These are phyloP conservation scores for Hydrochoerus hydrochaeris DNA, from an alignment of 2,113 vertebrate species.

Conservation along the genomic window DNA sequence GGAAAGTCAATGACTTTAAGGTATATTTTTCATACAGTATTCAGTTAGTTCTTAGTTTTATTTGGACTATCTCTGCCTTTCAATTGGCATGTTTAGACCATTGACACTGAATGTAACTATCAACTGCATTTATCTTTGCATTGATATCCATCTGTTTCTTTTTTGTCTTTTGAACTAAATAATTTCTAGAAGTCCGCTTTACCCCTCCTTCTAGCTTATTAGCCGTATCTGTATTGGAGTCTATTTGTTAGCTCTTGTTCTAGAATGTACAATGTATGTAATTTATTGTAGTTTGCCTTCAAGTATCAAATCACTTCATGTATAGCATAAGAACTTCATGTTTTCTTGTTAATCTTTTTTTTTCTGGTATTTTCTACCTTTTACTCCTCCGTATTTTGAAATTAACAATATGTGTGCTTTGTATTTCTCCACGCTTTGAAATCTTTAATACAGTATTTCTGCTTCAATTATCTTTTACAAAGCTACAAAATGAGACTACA, in stretches of 20 bases:
- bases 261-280: background rate
- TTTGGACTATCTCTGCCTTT: constrained; percentile 2
- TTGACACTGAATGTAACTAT: constrained; percentile 3
- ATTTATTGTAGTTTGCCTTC: background rate
- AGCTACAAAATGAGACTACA: background rate
- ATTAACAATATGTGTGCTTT: background rate
- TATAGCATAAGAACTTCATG: background rate
- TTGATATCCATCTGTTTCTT: background rate
- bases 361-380: background rate
- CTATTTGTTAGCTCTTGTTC: background rate
- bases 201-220: background rate
- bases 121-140: background rate
- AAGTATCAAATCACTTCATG: background rate
- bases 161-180: background rate
- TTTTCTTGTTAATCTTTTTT: background rate
- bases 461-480: background rate
- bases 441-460: background rate
- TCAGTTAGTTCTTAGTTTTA: background rate
- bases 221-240: background rate
- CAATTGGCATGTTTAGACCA: background rate
- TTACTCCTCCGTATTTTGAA: background rate
- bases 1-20: background rate
- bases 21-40: background rate
- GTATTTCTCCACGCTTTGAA: background rate
- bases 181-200: background rate